Base-by-base conservation (phyloP, 2,888 invertebrate species). In the Tetanocera ferruginea region DNA sequence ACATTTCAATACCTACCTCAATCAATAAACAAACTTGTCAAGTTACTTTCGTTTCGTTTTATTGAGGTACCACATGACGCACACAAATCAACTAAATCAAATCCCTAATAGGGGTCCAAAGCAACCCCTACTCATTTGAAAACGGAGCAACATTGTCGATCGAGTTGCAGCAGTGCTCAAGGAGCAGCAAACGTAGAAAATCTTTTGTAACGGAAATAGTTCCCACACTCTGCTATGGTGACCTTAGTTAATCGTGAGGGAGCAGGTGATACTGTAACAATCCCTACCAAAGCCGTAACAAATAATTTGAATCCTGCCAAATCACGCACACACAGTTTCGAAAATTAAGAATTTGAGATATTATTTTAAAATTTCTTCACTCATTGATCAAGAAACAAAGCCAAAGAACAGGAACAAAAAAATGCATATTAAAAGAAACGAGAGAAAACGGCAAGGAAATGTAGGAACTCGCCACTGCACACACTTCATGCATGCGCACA, bases 401-500 rank as follows among this genome's bases (percentile, higher is more conserved):
- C 8, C 52, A 25, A 51, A 52, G 52, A n/a, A 31, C 25, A 69
- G 31, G n/a, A 69, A 25, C 34, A 34, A 43, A 23, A 72, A n/a
- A 34, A 37, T 31, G 23, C 11, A 9, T 34, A 14, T 19, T 23
- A 70, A 28, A 49, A 23, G 69, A 19, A 69, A 69, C n/a, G 28
- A 25, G 14, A 37, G 23, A 2, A 43, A 9, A 69, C 25, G 14
- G 19, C 31, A 25, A 52, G 6, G 43, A 67, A 19, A 43, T n/a
- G 8, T 9, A 69, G 9, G 31, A 31, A 49, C 25, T 55, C 55
- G 73, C 19, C 25, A 17, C 28, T 75, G 75, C 78, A 76, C 78
- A 76, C 78, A 76, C 78, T 75, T 78, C 66, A 64, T 76, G 76
- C 78, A 76, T 78, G 78, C 76, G 78, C 70, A 75, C 62, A 78